Percentiles rank a stretch among this genome's conserved stretches.
These are phyloP conservation scores for Acridotheres tristis DNA, from an alignment of 2,797 vertebrate species.

Conservation along the genomic window DNA sequence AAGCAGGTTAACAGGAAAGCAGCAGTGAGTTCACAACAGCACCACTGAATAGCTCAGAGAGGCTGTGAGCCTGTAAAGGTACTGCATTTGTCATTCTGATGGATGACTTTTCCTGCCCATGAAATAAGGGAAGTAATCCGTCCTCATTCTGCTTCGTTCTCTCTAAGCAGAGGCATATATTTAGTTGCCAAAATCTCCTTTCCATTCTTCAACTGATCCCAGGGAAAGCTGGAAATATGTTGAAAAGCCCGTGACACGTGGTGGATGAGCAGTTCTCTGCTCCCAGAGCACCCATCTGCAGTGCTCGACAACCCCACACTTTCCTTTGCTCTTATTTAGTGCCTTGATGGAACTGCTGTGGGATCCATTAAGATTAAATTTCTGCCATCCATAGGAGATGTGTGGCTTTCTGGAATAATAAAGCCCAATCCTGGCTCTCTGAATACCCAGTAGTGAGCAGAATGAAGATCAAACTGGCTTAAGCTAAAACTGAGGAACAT, in stretches of 20 bases:
- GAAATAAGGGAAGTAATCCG: slow-evolving; percentile 37
- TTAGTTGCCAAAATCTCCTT: slow-evolving; percentile 38
- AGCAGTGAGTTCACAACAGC: neutral
- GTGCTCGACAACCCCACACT: neutral
- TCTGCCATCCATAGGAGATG: neutral
- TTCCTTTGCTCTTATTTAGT: slow-evolving; percentile 16
- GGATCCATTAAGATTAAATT: slow-evolving; percentile 16
- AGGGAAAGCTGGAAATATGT: slow-evolving; percentile 28
- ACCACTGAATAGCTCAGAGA: neutral
- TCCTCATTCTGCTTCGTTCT: slow-evolving; percentile 25
- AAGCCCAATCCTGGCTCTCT: neutral
- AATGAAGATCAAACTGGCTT: neutral
- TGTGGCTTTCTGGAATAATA: slow-evolving; percentile 29
- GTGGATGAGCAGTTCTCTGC: slow-evolving; percentile 3
- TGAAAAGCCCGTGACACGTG: slow-evolving; percentile 1
- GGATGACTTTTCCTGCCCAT: slow-evolving; percentile 27
- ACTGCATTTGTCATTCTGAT: slow-evolving; percentile 25
- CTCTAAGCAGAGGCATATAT: slow-evolving; percentile 9
- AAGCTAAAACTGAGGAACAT: neutral
- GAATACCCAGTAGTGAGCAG: neutral
- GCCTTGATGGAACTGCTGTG: slow-evolving; percentile 23
- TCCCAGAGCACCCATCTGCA: neutral
- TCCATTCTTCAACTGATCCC: slow-evolving; percentile 24
- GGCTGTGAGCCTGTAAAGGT: neutral
- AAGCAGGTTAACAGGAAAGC: neutral